phyloP scores from a whole-genome alignment of 2,888 invertebrate genomes.

The Andrena bucephala region DNA sequence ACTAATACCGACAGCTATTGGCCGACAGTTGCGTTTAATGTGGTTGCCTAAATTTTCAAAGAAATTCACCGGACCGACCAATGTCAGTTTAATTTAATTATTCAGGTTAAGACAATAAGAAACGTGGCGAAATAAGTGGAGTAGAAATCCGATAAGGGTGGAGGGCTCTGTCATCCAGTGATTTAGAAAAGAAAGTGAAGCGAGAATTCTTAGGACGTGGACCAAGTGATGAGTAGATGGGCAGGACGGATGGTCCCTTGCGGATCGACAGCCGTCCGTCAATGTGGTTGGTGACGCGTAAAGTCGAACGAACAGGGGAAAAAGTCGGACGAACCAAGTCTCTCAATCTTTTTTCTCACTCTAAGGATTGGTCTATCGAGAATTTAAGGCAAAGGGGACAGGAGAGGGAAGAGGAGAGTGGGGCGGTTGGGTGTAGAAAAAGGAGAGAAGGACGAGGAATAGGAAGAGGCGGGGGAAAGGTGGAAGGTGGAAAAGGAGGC shows the following conservation, averaged over 20 bases:
- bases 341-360: slow-evolving; percentile 20
- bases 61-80: too few species aligned
- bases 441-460: slow-evolving; percentile 54
- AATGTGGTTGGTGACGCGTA: slow-evolving; percentile 63
- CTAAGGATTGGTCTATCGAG: slow-evolving; percentile 50
- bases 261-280: slow-evolving; percentile 75
- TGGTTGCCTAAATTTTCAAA: too few species aligned
- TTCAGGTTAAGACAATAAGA: too few species aligned
- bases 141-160: background rate
- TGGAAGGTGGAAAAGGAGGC: slow-evolving; percentile 63
- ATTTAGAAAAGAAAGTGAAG: background rate
- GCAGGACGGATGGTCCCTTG: slow-evolving; percentile 59
- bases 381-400: slow-evolving; percentile 37
- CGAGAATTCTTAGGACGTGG: slow-evolving; percentile 14
- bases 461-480: slow-evolving; percentile 49
- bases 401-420: slow-evolving; percentile 33
- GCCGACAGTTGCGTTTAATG: too few species aligned
- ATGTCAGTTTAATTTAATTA: too few species aligned
- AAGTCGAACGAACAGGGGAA: slow-evolving; percentile 36
- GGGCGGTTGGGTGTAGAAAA: slow-evolving; percentile 44
- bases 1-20: too few species aligned
- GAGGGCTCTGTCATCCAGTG: too few species aligned
- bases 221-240: slow-evolving; percentile 4
- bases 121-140: background rate
- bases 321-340: slow-evolving; percentile 19